phyloP scores from a whole-genome alignment of 2,113 vertebrate genomes.

The Acanthochromis polyacanthus region DNA sequence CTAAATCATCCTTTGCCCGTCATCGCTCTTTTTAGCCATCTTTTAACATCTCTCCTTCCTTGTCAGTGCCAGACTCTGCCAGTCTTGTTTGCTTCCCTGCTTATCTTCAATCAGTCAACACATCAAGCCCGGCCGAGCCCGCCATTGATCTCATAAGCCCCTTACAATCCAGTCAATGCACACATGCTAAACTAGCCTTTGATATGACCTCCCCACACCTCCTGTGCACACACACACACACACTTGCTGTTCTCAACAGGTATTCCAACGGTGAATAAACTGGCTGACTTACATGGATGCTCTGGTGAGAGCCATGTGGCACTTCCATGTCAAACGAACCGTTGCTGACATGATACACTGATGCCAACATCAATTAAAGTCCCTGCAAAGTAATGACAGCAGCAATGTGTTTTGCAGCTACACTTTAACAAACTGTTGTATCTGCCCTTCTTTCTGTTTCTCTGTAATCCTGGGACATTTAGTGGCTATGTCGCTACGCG shows the following conservation, averaged over 20 bases:
- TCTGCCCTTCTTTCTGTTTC: constrained; percentile 12
- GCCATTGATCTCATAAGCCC: constrained; percentile 73
- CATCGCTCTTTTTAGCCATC: not conserved
- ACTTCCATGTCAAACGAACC: constrained; percentile 1
- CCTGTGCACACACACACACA: not conserved
- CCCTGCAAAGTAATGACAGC: not conserved
- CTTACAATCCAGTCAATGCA: constrained; percentile 74
- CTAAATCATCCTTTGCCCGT: not conserved
- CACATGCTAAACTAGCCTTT: constrained; percentile 66
- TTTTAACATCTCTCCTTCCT: not conserved
- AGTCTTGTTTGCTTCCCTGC: constrained; percentile 60
- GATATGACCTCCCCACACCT: constrained; percentile 36
- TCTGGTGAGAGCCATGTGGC: constrained; percentile 18
- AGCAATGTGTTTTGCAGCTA: not conserved
- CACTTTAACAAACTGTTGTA: constrained; percentile 2
- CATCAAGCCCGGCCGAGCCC: constrained; percentile 39
- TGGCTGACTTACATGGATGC: constrained; percentile 24
- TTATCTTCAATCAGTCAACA: constrained; percentile 72
- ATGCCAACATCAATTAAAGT: not conserved
- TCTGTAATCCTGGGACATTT: not conserved
- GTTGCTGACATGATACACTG: not conserved
- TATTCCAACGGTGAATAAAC: constrained; percentile 19
- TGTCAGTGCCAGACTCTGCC: constrained; percentile 13
- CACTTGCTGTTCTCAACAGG: constrained; percentile 21
- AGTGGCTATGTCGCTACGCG: not conserved